phyloP scores from a whole-genome alignment of 2,888 invertebrate species.

The Junonia oenone region DNA sequence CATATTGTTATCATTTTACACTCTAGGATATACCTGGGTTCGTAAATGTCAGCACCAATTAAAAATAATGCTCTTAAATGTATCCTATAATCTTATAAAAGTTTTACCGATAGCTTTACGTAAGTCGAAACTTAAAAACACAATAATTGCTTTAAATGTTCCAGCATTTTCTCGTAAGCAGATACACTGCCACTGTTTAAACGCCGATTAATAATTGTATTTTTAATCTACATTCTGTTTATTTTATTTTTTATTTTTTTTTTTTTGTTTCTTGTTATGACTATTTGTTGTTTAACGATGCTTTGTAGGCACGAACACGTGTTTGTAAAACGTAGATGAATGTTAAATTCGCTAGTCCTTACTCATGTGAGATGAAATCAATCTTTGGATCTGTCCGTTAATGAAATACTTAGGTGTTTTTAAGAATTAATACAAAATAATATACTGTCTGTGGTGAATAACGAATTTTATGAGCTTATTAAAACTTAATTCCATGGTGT shows the following conservation, averaged over 20 bases:
- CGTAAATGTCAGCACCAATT: slow-evolving; percentile 5
- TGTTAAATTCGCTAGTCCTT: slow-evolving; percentile 63
- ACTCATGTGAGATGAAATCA: slow-evolving; percentile 40
- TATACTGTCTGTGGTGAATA: slow-evolving; percentile 75
- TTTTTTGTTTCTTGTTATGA: slow-evolving; percentile 62
- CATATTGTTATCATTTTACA: slow-evolving; percentile 4
- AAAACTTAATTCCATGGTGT: slow-evolving; percentile 68
- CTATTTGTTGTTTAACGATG: slow-evolving; percentile 54
- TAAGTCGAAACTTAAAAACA: neutral
- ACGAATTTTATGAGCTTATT: slow-evolving; percentile 79
- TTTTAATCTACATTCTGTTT: slow-evolving; percentile 49
- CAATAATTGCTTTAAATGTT: slow-evolving; percentile 12
- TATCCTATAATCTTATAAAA: neutral
- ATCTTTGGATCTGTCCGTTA: slow-evolving; percentile 72
- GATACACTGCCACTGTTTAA: slow-evolving; percentile 53
- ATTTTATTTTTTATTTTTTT: slow-evolving; percentile 36
- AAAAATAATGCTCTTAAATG: slow-evolving; percentile 2
- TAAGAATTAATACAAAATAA: slow-evolving; percentile 60
- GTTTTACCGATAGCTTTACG: slow-evolving; percentile 4
- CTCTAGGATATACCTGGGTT: neutral
- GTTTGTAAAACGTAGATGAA: slow-evolving; percentile 43
- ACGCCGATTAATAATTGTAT: slow-evolving; percentile 33
- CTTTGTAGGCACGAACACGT: slow-evolving; percentile 54
- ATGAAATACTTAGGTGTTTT: slow-evolving; percentile 52
- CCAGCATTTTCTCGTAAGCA: slow-evolving; percentile 27